Percentiles rank a stretch among this genome's conserved stretches.
Evolutionary conservation across 2,797 vertebrate species (phyloP).

Genomic region (Clarias platycephalus): DNA sequence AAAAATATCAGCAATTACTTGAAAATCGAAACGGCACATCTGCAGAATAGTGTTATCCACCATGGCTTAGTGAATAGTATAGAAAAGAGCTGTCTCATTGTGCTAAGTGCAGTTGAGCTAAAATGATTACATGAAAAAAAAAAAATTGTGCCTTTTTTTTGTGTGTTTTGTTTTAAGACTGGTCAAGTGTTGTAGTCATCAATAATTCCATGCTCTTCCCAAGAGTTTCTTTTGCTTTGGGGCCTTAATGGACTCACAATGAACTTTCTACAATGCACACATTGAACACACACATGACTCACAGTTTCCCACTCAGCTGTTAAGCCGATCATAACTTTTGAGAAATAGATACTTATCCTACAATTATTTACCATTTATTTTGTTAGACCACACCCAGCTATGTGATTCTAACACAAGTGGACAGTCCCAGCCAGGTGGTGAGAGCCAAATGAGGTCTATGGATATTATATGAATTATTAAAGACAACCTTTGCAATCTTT

Average conservation of each 20-base stretch:
- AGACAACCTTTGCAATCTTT: constrained; percentile 60
- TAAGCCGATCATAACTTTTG: not conserved
- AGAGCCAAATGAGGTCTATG: constrained; percentile 51
- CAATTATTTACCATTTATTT: constrained; percentile 1
- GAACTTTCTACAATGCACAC: not conserved
- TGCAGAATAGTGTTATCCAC: constrained; percentile 43
- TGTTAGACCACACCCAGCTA: not conserved
- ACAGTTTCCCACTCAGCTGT: not conserved
- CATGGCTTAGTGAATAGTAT: constrained; percentile 25
- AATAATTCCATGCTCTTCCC: constrained; percentile 4
- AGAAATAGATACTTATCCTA: not conserved
- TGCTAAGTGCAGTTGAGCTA: constrained; percentile 36
- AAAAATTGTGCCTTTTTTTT: not conserved
- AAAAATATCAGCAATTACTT: constrained; percentile 41
- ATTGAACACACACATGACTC: not conserved
- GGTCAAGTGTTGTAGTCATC: constrained; percentile 25
- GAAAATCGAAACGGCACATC: constrained; percentile 42
- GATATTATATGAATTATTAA: constrained; percentile 62
- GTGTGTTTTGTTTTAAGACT: constrained; percentile 19
- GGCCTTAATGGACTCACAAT: not conserved
- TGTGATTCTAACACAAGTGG: constrained; percentile 57
- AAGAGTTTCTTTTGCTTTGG: not conserved
- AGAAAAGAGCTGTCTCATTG: constrained; percentile 23
- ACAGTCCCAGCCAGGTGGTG: constrained; percentile 60
- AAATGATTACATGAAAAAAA: constrained; percentile 13